Evolutionary conservation across 2,797 vertebrate genomes (phyloP).

Genomic region (Syngnathus rostellatus): DNA sequence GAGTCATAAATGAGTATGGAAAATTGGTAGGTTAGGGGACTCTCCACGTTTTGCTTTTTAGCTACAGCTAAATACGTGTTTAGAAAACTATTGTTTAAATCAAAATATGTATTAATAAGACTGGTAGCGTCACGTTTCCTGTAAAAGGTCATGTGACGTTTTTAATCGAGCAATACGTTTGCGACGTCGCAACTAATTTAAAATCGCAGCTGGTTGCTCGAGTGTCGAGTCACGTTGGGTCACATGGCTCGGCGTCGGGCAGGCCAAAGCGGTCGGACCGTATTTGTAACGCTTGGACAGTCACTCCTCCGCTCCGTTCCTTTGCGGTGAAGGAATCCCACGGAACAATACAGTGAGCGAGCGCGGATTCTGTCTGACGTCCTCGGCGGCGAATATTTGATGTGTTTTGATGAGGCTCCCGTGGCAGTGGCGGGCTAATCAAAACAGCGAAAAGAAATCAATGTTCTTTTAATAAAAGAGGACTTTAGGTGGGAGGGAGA

Average conservation of each 20-base stretch:
- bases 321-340: conserved; percentile 6
- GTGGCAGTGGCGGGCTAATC: conserved; percentile 36
- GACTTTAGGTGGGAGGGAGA: conserved; percentile 61
- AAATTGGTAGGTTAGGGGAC: too few relatives aligned
- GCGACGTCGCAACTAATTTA: neutral
- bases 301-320: neutral
- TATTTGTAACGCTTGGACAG: neutral
- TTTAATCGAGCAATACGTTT: neutral
- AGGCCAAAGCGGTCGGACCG: too few relatives aligned
- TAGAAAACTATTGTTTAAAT: too few relatives aligned
- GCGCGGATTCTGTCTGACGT: conserved; percentile 46
- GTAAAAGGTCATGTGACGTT: neutral
- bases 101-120: too few relatives aligned
- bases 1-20: too few relatives aligned
- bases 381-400: conserved; percentile 63
- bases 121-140: neutral
- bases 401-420: conserved; percentile 62
- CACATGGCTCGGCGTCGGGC: too few relatives aligned
- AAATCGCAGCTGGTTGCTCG: neutral
- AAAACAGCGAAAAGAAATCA: conserved; percentile 64
- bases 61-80: too few relatives aligned
- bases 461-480: conserved; percentile 69
- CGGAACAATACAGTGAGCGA: conserved; percentile 46
- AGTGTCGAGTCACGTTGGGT: neutral
- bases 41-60: too few relatives aligned